Evolutionary conservation across 2,113 vertebrate species (phyloP), one percentile per base, ranked within the genome.

Genomic region (Larimichthys crocea): DNA sequence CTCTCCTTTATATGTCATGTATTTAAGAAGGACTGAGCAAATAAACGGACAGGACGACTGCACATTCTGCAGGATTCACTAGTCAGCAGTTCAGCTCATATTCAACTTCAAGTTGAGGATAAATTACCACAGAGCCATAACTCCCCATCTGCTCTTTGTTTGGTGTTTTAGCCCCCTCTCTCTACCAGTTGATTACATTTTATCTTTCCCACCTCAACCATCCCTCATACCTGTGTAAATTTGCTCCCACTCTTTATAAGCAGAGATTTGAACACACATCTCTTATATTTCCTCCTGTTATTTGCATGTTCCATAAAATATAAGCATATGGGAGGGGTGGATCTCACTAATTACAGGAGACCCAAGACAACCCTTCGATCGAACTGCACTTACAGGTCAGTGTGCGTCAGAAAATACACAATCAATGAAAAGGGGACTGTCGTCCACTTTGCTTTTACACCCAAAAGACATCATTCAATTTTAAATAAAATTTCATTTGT

Each of bases 121-220:
- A 53, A 57, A 67, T 62, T 24, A 82, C 74, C 66, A 59, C 55
- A 63, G 79, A 79, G 44, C 22, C 61, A 50, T 2, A n/a, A 73
- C 22, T 75, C 69, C 78, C 67, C 64, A 67, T 71, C 76, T 66
- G 79, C 69, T 86, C 63, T 67, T 74, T 82, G 64, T 77, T 66
- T 65, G 71, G 6, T 5, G 20, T 29, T 72, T 35, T 29, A 64
- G 69, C 67, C 40, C 35, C 19, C 48, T 48, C 26, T 57, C 64
- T 49, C 35, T 31, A 79, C 4, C 2, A 0, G 35, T 3, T 81
- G 60, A 89, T 86, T 86, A 73, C 20, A 60, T 52, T 20, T 22
- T 19, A 29, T 40, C 56, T 17, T 5, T 6, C 22, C 31, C n/a
- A 4, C 55, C 59, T 49, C 63, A 52, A 57, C 26, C 62, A 20